These are phyloP conservation scores for Parotia lawesii DNA, from an alignment of 2,113 vertebrate genomes.

Conservation along the genomic window DNA sequence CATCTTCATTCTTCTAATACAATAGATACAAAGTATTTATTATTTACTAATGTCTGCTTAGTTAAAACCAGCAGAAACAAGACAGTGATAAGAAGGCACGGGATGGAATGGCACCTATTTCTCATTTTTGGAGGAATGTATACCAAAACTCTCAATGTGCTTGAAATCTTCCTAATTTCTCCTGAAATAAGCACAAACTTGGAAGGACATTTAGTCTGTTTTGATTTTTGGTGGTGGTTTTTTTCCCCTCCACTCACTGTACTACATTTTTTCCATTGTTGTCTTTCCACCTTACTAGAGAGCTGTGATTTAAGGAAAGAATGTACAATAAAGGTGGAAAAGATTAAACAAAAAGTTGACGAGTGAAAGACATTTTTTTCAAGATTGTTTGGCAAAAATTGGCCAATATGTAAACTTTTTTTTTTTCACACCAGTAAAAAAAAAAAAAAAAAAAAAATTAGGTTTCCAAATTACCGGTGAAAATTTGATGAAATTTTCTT, in stretches of 20 bases:
- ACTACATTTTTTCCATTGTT: not conserved
- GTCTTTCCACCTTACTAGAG: not conserved
- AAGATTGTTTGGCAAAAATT: not conserved
- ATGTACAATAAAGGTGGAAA: not conserved
- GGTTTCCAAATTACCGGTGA: not conserved
- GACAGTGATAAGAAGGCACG: accelerated
- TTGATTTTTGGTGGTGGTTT: not conserved
- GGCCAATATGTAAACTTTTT: not conserved
- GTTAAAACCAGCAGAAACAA: not conserved
- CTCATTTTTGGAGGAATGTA: not conserved
- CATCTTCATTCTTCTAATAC: not conserved
- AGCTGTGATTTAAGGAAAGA: not conserved
- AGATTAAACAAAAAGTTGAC: not conserved
- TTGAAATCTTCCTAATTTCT: not conserved
- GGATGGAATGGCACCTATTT: not conserved
- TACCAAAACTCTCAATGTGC: not conserved
- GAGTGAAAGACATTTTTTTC: not conserved
- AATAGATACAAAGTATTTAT: not conserved
- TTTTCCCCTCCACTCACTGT: too few species aligned
- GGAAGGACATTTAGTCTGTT: not conserved
- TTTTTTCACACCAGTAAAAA: not conserved
- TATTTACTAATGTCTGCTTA: not conserved
- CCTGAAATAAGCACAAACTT: not conserved
- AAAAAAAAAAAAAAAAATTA: not conserved
- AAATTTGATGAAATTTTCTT: not conserved